phyloP scores from a whole-genome alignment of 2,797 vertebrate genomes.

The Karalla daura region DNA sequence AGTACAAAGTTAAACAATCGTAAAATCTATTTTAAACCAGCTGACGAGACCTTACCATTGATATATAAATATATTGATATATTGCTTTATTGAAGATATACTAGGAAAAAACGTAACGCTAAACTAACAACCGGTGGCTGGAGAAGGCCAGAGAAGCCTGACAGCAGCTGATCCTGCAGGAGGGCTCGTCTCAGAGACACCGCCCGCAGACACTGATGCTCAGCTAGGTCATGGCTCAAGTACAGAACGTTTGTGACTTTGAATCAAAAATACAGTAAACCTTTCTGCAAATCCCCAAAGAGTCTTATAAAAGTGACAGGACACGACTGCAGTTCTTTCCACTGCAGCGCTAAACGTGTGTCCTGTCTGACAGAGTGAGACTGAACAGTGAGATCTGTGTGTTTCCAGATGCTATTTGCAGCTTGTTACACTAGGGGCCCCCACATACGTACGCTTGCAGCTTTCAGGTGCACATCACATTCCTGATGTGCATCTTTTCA shows the following conservation, averaged over 20 bases:
- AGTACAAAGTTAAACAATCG: slow-evolving; percentile 64
- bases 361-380: slow-evolving; percentile 1
- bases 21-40: slow-evolving; percentile 50
- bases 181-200: slow-evolving; percentile 35
- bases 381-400: too few species aligned
- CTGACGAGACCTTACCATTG: slow-evolving; percentile 43
- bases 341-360: neutral
- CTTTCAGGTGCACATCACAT: slow-evolving; percentile 1
- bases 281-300: slow-evolving; percentile 15
- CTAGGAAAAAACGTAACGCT: slow-evolving; percentile 49
- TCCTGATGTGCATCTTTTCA: slow-evolving; percentile 1
- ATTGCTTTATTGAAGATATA: slow-evolving; percentile 71
- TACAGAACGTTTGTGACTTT: slow-evolving; percentile 3
- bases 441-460: slow-evolving; percentile 15
- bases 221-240: slow-evolving; percentile 40
- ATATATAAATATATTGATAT: slow-evolving; percentile 68
- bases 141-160: slow-evolving; percentile 26
- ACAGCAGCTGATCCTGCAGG: slow-evolving; percentile 13
- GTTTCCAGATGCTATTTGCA: slow-evolving; percentile 25
- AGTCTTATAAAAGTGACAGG: slow-evolving; percentile 26
- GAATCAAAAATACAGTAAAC: slow-evolving; percentile 26
- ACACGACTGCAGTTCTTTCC: slow-evolving; percentile 6
- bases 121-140: slow-evolving; percentile 38
- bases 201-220: slow-evolving; percentile 35
- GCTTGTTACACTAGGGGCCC: slow-evolving; percentile 47